A percentile compares a stretch with the other conserved stretches of the same genome.
phyloP scores from a whole-genome alignment of 92 coral and sea anemone species.

The Metridium senile region DNA sequence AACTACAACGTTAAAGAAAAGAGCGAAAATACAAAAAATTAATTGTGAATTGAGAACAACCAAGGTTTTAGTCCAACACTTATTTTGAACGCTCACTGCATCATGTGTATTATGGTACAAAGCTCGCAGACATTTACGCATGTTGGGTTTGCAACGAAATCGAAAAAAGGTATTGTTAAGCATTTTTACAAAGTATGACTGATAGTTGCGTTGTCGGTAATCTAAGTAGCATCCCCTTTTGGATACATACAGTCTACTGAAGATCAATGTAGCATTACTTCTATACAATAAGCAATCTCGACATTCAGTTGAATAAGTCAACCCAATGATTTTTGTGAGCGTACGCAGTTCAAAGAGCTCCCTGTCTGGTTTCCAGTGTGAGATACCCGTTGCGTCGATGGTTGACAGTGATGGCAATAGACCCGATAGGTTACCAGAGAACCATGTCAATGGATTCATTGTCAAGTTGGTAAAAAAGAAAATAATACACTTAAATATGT shows the following conservation, averaged over 20 bases:
- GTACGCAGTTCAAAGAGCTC: constrained; percentile 27
- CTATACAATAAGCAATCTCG: constrained; percentile 25
- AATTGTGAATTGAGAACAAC: neutral
- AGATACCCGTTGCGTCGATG: constrained; percentile 28
- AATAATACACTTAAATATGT: neutral
- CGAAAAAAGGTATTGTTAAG: too few relatives aligned
- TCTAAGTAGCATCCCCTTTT: neutral
- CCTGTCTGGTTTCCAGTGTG: constrained; percentile 41
- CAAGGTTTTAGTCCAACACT: neutral
- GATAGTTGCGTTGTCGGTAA: too few relatives aligned
- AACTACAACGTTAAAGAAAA: constrained; percentile 13
- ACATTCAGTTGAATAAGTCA: constrained; percentile 37
- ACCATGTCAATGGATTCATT: neutral
- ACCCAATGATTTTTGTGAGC: constrained; percentile 38
- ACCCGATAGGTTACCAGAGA: constrained; percentile 20
- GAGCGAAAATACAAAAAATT: constrained; percentile 23
- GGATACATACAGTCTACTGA: neutral
- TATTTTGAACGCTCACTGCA: too few relatives aligned
- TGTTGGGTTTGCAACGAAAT: too few relatives aligned
- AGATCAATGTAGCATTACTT: constrained; percentile 33
- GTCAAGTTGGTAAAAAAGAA: neutral
- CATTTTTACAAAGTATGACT: too few relatives aligned
- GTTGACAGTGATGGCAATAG: constrained; percentile 18
- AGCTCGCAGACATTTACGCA: too few relatives aligned
- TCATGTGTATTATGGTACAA: too few relatives aligned